These are phyloP conservation scores for Neelides sp. DNA, from an alignment of 1,140 invertebrate genomes.

Conservation along the genomic window DNA sequence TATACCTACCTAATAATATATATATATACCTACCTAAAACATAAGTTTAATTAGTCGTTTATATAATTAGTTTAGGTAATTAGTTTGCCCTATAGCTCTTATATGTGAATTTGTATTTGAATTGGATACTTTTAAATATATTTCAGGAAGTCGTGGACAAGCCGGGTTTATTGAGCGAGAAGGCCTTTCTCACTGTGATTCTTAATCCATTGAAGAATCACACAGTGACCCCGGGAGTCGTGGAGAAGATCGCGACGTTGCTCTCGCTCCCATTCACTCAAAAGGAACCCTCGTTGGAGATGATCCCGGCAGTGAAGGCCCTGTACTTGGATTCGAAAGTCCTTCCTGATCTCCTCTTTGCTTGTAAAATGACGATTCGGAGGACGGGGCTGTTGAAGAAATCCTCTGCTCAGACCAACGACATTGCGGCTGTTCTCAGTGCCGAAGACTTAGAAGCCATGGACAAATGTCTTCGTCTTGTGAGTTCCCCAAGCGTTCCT, in stretches of 20 bases:
- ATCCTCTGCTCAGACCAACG: slow-evolving; percentile 24
- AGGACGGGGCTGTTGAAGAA: slow-evolving; percentile 19
- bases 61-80: too few relatives aligned
- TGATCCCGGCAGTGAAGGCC: slow-evolving; percentile 11
- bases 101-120: too few relatives aligned
- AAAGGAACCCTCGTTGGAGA: slow-evolving; percentile 18
- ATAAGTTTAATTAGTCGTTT: too few relatives aligned
- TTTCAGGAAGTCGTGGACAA: slow-evolving; percentile 27
- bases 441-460: slow-evolving; percentile 22
- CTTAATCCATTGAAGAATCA: slow-evolving; percentile 34
- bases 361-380: slow-evolving; percentile 32
- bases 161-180: slow-evolving; percentile 28
- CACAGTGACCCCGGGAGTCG: slow-evolving; percentile 30
- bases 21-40: too few relatives aligned
- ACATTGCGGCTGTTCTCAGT: slow-evolving; percentile 10
- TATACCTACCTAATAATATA: neutral
- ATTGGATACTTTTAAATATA: too few relatives aligned
- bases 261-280: slow-evolving; percentile 33
- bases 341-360: slow-evolving; percentile 33
- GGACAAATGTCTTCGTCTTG: slow-evolving; percentile 21
- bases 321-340: slow-evolving; percentile 34
- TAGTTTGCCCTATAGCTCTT: too few relatives aligned
- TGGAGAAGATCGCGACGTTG: slow-evolving; percentile 33
- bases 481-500: slow-evolving; percentile 7
- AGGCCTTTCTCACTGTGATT: slow-evolving; percentile 32